Percentiles rank a stretch among this genome's conserved stretches.
phyloP scores from a whole-genome alignment of 1,140 invertebrate genomes.

The Leguminivora glycinivorella region DNA sequence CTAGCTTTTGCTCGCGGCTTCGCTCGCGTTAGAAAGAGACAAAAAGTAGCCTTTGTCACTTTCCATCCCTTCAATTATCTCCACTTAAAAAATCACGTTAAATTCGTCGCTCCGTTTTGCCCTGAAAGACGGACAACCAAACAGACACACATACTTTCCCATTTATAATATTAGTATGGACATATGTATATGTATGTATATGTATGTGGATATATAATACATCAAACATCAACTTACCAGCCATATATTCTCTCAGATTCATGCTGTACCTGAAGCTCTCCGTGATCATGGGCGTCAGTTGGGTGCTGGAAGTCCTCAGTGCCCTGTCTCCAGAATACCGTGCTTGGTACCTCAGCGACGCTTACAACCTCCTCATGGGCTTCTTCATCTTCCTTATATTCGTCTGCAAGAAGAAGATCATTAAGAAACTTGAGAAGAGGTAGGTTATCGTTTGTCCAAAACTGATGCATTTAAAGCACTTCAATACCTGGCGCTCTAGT shows the following conservation, averaged over 20 bases:
- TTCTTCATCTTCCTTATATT: conserved; percentile 73
- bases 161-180: too few species aligned
- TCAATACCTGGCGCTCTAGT: conserved; percentile 30
- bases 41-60: too few species aligned
- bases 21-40: too few species aligned
- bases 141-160: too few species aligned
- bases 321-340: conserved; percentile 38
- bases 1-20: too few species aligned
- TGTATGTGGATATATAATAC: too few species aligned
- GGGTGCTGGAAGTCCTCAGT: conserved; percentile 56
- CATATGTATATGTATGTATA: too few species aligned
- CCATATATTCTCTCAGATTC: neutral
- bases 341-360: conserved; percentile 50
- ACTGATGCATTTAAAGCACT: too few species aligned
- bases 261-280: conserved; percentile 55
- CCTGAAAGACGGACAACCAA: too few species aligned
- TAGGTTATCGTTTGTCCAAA: conserved; percentile 28
- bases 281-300: conserved; percentile 60
- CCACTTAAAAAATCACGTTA: too few species aligned
- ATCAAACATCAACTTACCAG: neutral
- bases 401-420: conserved; percentile 68
- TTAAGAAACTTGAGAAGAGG: conserved; percentile 44
- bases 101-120: too few species aligned
- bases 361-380: conserved; percentile 60
- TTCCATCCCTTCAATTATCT: too few species aligned